These are phyloP conservation scores for Drosophila trapezifrons DNA, from an alignment of 1,140 invertebrate species.

Conservation along the genomic window DNA sequence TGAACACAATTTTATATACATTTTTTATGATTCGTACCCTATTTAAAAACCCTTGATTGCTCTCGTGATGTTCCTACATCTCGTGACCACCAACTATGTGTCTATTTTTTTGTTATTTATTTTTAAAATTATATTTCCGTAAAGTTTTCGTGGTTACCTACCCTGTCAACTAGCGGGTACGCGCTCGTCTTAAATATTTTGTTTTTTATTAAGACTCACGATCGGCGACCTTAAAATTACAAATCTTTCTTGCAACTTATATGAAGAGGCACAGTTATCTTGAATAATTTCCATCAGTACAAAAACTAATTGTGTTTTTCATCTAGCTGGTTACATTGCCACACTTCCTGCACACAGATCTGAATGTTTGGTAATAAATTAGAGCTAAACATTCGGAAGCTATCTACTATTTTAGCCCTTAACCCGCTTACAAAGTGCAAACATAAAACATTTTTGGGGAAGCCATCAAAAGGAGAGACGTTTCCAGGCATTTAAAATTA, in stretches of 20 bases:
- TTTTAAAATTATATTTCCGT: too few species aligned
- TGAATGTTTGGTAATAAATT: conserved; percentile 21
- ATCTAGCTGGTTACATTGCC: background rate
- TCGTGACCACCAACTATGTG: too few species aligned
- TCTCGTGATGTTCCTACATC: too few species aligned
- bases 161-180: too few species aligned
- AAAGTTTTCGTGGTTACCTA: too few species aligned
- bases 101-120: too few species aligned
- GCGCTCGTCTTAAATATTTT: too few species aligned
- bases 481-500: conserved; percentile 47
- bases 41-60: too few species aligned
- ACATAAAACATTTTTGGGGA: conserved; percentile 53
- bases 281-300: conserved; percentile 4
- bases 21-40: too few species aligned
- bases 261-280: background rate
- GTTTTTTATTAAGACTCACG: too few species aligned
- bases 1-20: too few species aligned
- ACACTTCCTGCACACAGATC: conserved; percentile 6
- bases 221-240: too few species aligned
- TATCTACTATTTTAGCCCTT: conserved; percentile 23
- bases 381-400: conserved; percentile 36
- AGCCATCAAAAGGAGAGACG: conserved; percentile 37
- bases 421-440: conserved; percentile 38
- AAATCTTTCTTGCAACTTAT: background rate
- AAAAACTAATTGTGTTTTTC: conserved; percentile 21